Conservation (phyloP, 2,113 vertebrate genomes). For the Dunckerocampus dactyliophorus region DNA sequence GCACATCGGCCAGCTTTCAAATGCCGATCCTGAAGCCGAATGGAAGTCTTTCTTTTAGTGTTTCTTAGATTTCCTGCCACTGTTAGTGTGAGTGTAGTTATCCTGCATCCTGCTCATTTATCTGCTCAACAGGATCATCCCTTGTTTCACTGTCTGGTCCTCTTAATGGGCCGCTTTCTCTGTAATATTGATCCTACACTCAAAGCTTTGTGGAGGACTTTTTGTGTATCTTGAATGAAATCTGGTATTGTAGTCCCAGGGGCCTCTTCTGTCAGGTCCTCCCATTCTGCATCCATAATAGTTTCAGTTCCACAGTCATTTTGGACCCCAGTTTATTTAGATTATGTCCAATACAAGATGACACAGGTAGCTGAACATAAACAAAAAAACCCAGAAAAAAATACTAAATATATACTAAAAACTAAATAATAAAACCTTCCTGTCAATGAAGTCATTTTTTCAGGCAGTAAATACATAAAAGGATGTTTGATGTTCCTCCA, state of each 20-base stretch:
- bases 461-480: not conserved
- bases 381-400: too few species aligned
- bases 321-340: too few species aligned
- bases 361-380: too few species aligned
- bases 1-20: slow-evolving; percentile 23
- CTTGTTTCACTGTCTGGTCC: slow-evolving; percentile 11
- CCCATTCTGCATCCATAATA: too few species aligned
- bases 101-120: too few species aligned
- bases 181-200: slow-evolving; percentile 9
- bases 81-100: slow-evolving; percentile 19
- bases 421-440: too few species aligned
- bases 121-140: slow-evolving; percentile 17
- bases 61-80: slow-evolving; percentile 3
- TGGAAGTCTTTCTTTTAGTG: slow-evolving; percentile 10
- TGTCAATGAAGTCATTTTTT: not conserved
- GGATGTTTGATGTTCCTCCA: slow-evolving; percentile 9
- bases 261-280: too few species aligned
- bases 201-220: slow-evolving; percentile 3
- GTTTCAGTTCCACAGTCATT: too few species aligned
- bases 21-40: slow-evolving; percentile 20
- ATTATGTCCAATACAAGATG: too few species aligned
- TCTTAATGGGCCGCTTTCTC: slow-evolving; percentile 1
- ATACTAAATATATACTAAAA: too few species aligned
- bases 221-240: not conserved
- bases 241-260: not conserved